Evolutionary conservation across 2,113 vertebrate species (phyloP).

Genomic region (Hiodon tergisus): DNA sequence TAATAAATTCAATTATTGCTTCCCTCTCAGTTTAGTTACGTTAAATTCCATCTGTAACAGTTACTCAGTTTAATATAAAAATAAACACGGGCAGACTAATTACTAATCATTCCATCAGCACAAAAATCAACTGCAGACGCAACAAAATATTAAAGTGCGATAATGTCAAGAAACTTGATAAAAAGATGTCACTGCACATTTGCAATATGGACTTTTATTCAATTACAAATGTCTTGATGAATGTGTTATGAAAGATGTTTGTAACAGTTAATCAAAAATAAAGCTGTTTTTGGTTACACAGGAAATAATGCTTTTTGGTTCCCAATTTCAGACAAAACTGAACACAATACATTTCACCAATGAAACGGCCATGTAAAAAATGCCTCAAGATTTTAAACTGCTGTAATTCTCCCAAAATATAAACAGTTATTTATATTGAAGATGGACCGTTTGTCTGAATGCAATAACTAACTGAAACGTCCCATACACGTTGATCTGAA

Average conservation of each 20-base stretch:
- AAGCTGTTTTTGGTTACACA: slow-evolving; percentile 16
- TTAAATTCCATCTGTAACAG: no score
- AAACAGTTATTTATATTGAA: slow-evolving; percentile 9
- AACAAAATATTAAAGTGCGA: neutral
- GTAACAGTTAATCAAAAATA: slow-evolving; percentile 28
- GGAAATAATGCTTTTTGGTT: slow-evolving; percentile 21
- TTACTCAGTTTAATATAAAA: no score
- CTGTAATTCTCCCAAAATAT: neutral
- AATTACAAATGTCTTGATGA: slow-evolving; percentile 30
- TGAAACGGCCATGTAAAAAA: neutral
- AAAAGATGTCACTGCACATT: slow-evolving; percentile 8
- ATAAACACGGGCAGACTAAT: no score
- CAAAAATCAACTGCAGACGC: neutral
- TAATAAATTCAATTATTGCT: no score
- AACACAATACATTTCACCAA: neutral
- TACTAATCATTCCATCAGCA: no score
- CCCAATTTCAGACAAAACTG: no score
- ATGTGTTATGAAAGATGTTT: slow-evolving; percentile 21
- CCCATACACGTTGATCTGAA: no score
- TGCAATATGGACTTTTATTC: slow-evolving; percentile 38
- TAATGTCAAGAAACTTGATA: neutral
- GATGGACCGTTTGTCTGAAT: no score
- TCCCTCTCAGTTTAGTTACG: no score
- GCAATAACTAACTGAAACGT: no score
- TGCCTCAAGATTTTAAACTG: neutral